Conservation (phyloP, 2,888 invertebrate genomes). For the Antheraea yamamai region DNA sequence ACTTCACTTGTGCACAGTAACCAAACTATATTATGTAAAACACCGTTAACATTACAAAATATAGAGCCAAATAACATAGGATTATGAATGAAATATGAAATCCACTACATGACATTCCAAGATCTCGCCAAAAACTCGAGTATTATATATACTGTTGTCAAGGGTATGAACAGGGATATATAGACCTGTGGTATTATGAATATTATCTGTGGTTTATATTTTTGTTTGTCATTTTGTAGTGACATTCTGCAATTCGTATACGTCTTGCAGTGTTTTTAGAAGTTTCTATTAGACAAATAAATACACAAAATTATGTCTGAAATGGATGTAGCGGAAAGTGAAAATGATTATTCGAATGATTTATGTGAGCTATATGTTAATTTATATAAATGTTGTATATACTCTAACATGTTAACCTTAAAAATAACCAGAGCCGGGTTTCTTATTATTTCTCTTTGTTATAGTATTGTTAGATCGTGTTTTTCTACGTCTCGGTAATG, state of each 20-base stretch:
- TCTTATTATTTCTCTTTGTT: constrained; percentile 40
- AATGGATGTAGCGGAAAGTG: constrained; percentile 72
- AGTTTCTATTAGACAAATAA: constrained; percentile 6
- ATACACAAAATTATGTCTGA: constrained; percentile 62
- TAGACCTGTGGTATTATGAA: neutral
- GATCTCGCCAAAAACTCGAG: no score
- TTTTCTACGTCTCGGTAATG: constrained; percentile 92
- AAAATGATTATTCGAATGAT: constrained; percentile 70
- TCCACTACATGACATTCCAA: no score
- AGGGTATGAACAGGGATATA: no score
- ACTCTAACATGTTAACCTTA: neutral
- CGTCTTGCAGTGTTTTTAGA: neutral
- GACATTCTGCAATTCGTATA: neutral
- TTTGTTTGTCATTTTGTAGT: constrained; percentile 35
- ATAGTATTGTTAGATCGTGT: constrained; percentile 94
- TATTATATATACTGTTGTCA: no score
- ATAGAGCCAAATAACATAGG: no score
- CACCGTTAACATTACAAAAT: no score
- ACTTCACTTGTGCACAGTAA: no score
- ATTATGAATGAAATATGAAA: no score
- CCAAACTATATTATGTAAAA: no score
- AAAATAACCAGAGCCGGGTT: constrained; percentile 36
- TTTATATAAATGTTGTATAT: neutral
- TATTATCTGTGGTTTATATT: constrained; percentile 21
- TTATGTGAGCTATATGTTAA: constrained; percentile 55